Percentiles rank a stretch among this genome's conserved stretches.
Conservation (phyloP, 2,113 vertebrate species). For the Oncorhynchus gorbuscha region DNA sequence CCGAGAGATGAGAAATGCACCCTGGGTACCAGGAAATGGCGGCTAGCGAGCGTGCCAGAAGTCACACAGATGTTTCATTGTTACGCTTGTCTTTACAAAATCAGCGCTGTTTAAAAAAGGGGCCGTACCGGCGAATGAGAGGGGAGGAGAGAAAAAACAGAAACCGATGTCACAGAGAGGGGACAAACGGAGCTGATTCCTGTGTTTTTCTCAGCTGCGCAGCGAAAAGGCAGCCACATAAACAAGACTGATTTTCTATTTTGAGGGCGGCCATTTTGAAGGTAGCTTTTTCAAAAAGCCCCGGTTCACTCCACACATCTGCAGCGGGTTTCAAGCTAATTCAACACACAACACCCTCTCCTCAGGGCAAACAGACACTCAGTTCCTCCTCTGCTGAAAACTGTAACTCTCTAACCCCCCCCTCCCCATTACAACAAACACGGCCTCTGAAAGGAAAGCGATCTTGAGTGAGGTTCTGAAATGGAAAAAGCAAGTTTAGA, state of each 20-base stretch:
- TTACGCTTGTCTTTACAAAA: slow-evolving; percentile 33
- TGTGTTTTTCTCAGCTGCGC: slow-evolving; percentile 48
- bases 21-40: slow-evolving; percentile 31
- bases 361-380: not conserved
- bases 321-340: slow-evolving; percentile 26
- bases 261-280: slow-evolving; percentile 49
- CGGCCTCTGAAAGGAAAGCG: not conserved
- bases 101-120: not conserved
- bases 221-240: slow-evolving; percentile 27
- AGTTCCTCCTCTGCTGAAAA: not conserved
- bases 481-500: slow-evolving; percentile 7
- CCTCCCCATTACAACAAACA: slow-evolving; percentile 14
- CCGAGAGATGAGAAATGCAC: slow-evolving; percentile 20
- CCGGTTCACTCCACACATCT: slow-evolving; percentile 53
- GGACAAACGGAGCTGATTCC: slow-evolving; percentile 59
- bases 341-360: not conserved
- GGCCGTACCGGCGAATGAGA: slow-evolving; percentile 7
- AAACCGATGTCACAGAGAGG: slow-evolving; percentile 29
- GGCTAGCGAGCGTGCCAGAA: slow-evolving; percentile 24
- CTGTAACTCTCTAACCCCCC: not conserved
- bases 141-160: slow-evolving; percentile 1
- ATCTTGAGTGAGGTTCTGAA: not conserved
- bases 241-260: slow-evolving; percentile 25
- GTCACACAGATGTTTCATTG: slow-evolving; percentile 49
- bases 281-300: slow-evolving; percentile 45